phyloP scores from a whole-genome alignment of 2,888 invertebrate genomes.

The Galerucella pusilla region DNA sequence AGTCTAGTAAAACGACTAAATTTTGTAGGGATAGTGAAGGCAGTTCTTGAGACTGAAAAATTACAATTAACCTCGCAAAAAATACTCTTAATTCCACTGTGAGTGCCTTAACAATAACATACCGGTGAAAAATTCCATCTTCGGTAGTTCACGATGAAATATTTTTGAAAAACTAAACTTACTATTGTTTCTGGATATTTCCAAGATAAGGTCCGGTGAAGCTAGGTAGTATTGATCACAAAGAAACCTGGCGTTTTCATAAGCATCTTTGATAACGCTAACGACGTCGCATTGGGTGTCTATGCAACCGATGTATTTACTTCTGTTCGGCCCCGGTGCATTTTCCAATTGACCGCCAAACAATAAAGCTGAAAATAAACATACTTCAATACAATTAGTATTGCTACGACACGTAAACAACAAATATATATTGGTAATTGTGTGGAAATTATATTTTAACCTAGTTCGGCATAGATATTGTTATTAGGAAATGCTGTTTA shows the following conservation, averaged over 20 bases:
- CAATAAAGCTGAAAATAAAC: constrained; percentile 75
- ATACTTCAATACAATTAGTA: constrained; percentile 51
- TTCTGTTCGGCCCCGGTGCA: constrained; percentile 67
- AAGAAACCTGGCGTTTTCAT: constrained; percentile 95
- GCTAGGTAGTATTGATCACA: constrained; percentile 98
- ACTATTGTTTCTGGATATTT: constrained; percentile 78
- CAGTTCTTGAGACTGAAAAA: no score
- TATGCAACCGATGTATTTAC: constrained; percentile 93
- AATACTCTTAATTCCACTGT: no score
- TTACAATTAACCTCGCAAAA: no score
- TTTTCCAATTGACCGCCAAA: constrained; percentile 78
- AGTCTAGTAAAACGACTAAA: no score
- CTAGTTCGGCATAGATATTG: no score
- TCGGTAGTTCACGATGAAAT: neutral
- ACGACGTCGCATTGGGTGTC: constrained; percentile 95
- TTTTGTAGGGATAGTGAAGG: no score
- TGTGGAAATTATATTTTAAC: no score
- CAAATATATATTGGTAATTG: neutral
- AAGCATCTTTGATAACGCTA: constrained; percentile 92
- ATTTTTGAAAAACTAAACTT: constrained; percentile 54
- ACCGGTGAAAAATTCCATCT: no score
- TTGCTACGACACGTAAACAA: constrained; percentile 25
- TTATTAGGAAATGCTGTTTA: no score
- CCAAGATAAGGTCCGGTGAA: constrained; percentile 87
- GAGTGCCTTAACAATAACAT: no score